Percentiles rank a stretch among this genome's conserved stretches.
Evolutionary conservation across 2,797 vertebrate species (phyloP).

Genomic region (Neosilurus mollespiculum): DNA sequence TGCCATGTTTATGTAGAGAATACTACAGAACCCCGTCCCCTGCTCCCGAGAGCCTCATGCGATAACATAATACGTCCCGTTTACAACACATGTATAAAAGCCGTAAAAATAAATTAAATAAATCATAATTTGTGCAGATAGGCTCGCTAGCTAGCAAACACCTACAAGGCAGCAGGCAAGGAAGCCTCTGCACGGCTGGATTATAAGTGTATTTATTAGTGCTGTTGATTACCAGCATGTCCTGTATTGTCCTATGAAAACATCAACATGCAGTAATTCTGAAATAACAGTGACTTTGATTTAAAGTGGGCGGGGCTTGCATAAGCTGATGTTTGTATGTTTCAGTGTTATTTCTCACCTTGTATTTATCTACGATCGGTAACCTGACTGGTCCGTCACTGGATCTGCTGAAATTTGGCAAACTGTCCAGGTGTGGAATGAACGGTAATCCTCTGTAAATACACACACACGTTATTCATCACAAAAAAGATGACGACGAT

Average conservation of each 20-base stretch:
- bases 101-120: too few relatives aligned
- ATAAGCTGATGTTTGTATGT: background rate
- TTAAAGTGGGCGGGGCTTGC: background rate
- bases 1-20: background rate
- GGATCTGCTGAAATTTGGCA: conserved; percentile 94
- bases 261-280: background rate
- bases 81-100: too few relatives aligned
- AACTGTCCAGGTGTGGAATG: conserved; percentile 97
- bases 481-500: background rate
- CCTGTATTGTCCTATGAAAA: too few relatives aligned
- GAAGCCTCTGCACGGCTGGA: too few relatives aligned
- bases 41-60: background rate
- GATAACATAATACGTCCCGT: too few relatives aligned
- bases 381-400: conserved; percentile 92
- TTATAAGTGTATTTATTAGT: too few relatives aligned
- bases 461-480: background rate
- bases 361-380: conserved; percentile 98
- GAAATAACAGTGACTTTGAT: background rate
- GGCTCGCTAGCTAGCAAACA: too few relatives aligned
- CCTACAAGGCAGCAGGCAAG: too few relatives aligned
- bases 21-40: background rate
- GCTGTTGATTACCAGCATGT: too few relatives aligned
- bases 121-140: too few relatives aligned
- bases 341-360: conserved; percentile 69
- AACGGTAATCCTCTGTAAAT: conserved; percentile 89